Evolutionary conservation across 2,113 vertebrate species (phyloP), one percentile per base, ranked within the genome.

Genomic region (Eonycteris spelaea): DNA sequence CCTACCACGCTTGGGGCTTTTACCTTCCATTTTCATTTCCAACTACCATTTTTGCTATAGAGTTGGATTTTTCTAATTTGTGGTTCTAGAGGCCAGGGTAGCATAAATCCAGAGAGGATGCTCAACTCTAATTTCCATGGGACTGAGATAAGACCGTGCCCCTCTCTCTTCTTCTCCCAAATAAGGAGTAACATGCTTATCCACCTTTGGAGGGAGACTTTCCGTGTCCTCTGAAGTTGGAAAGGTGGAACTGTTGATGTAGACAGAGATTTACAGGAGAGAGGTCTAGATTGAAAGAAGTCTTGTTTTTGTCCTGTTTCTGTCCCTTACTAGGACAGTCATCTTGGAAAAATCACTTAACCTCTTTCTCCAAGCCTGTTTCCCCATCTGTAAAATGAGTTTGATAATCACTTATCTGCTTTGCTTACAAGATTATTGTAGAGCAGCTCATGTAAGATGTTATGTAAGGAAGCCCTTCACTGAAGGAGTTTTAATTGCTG

Each of bases 61-160:
- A 90, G 45, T 8, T 92, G 22, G 6, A 33, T 77, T 89, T 87
- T 94, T 92, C 75, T 70, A 68, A 30, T 82, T 74, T 51, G 71
- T 30, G 67, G 57, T 82, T 94, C 88, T 43, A 82, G 59, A 70
- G 38, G 43, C 51, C 33, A 73, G 38, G 7, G 26, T 7, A 40
- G 10, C 19, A 35, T 71, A 43, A 63, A 57, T 75, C 21, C 38
- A 43, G 84, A 79, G 35, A 48, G 16, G 24, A 73, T 10, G 38
- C 12, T 57, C 35, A 16, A 30, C 16, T 16, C 21, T 24, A 30
- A 35, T 71, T 87, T 95, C 30, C 35, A 30, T 18, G 3, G 30
- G n/a, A 24, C 3, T 48, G 65, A 95, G 14, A 40, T 45, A 67
- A 70, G 7, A 77, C 8, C 26, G 7, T 3, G 2, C 2, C 1